Evolutionary conservation across 2,113 vertebrate species (phyloP), one percentile per base, ranked within the genome.

Genomic region (Australoheros scitulus): DNA sequence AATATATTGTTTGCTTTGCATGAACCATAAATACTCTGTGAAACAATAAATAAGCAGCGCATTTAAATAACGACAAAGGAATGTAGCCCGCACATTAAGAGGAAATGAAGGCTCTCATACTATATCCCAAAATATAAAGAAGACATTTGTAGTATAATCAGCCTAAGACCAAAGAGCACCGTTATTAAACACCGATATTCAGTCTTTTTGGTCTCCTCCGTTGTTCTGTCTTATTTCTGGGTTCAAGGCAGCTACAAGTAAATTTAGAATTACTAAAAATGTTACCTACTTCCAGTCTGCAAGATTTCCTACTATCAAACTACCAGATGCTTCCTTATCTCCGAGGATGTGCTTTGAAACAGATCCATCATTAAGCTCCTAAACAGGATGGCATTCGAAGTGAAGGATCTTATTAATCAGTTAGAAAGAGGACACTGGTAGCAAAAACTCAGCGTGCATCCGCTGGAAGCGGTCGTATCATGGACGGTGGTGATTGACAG

Each of bases 241-340:
- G 24, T 77, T 15, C 32, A 68, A 32, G 18, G 17, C 6, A 61
- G 38, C 20, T 47, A 55, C 20, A 0, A 36, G 68, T n/a, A 72
- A 72, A 72, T 55, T 8, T 55, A 72, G 18, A n/a, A 29, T 72
- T n/a, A 55, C 18, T 55, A 50, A 52, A 52, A 72, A 55, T n/a
- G 47, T 52, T 72, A n/a, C 13, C 5, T 7, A 26, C n/a, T 72
- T 77, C 15, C 55, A 72, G n/a, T 58, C n/a, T 64, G 74, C 7
- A 64, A 32, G 61, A 70, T 77, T 50, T 72, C 32, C 15, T 55
- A 29, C 55, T 47, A 76, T 80, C 43, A 55, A 80, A 77, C 38
- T 29, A 41, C 34, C 76, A 88, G 84, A 50, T 88, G 89, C 83
- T 84, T 94, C 76, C 82, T 89, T 61, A 70, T 87, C 63, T 79